phyloP scores from a whole-genome alignment of 2,797 vertebrate genomes.

The Synaphobranchus kaupii region DNA sequence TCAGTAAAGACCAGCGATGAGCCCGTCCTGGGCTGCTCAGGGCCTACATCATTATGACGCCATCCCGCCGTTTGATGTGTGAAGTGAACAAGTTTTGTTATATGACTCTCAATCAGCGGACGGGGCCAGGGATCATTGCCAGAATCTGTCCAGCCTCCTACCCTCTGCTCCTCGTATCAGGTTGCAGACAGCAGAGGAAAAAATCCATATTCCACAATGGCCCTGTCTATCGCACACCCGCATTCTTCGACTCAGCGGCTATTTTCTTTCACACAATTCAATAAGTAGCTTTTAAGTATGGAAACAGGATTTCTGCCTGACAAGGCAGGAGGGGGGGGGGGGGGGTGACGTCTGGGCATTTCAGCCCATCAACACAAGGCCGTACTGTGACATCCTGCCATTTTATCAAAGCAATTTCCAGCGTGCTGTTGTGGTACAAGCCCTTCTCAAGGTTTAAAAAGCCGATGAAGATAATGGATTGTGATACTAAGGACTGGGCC shows the following conservation, averaged over 20 bases:
- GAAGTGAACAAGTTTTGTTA: slow-evolving; percentile 79
- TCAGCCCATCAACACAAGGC: slow-evolving; percentile 57
- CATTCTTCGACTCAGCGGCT: slow-evolving; percentile 66
- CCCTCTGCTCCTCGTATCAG: slow-evolving; percentile 66
- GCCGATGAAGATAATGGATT: slow-evolving; percentile 39
- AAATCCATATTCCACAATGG: slow-evolving; percentile 75
- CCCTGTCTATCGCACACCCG: slow-evolving; percentile 65
- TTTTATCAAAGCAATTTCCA: slow-evolving; percentile 66
- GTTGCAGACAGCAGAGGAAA: slow-evolving; percentile 64
- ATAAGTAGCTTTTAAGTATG: slow-evolving; percentile 81
- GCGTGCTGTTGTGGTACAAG: slow-evolving; percentile 31
- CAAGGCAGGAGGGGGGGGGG: slow-evolving; percentile 53
- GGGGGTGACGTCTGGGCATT: slow-evolving; percentile 66
- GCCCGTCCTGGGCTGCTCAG: slow-evolving; percentile 61
- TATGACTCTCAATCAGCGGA: slow-evolving; percentile 76
- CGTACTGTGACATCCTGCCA: slow-evolving; percentile 50
- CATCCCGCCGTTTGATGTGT: slow-evolving; percentile 72
- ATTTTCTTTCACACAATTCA: slow-evolving; percentile 73
- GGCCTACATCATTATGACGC: slow-evolving; percentile 66
- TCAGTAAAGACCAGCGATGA: slow-evolving; percentile 26
- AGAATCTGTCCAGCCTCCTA: slow-evolving; percentile 44
- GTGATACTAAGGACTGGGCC: slow-evolving; percentile 9
- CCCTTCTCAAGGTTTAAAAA: slow-evolving; percentile 44
- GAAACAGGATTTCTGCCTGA: slow-evolving; percentile 68
- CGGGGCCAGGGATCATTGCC: slow-evolving; percentile 42